Evolutionary conservation across 2,888 invertebrate genomes (phyloP), one percentile per base, ranked within the genome.

Genomic region (Thecocarcelia acutangulata): DNA sequence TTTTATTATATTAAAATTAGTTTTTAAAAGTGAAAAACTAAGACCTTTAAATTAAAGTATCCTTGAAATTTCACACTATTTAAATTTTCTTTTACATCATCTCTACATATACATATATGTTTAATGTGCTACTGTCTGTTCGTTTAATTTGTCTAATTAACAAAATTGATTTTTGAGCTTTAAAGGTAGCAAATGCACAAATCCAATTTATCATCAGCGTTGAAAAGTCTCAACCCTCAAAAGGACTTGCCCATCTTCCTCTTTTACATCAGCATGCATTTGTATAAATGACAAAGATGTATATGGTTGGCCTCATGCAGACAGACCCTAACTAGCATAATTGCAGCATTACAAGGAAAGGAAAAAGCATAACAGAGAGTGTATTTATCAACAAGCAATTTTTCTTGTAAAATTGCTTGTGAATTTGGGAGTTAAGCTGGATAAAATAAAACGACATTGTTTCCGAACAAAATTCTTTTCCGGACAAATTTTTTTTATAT

Each of bases 71-170:
- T n/a, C 2, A 42, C n/a, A 70, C 3, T n/a, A 56, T 48, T n/a
- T 69, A 4, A 3, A 0, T 6, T 33, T 33, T 33, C 3, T 17
- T 52, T 46, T 61, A 33, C 19, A 33, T 3, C 33, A 33, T 33
- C 3, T 8, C 1, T 28, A 42, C 42, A 17, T n/a, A 44, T n/a
- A 46, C 0, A 48, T 44, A 33, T 37, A 63, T 42, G 19, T 52
- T 24, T 44, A 73, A 73, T 70, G 37, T 56, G 17, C 56, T 46
- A 9, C 33, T 33, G 33, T 33, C 33, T 11, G 13, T 56, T 66
- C 37, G 12, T 59, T 52, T 44, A 75, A 82, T 75, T 75, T 72
- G 59, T 66, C 82, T 75, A 70, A 82, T 82, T 78, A 82, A 59
- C 64, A 69, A 74, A 82, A 78, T 77, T 82, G 64, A 74, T 74